Conservation (phyloP, 2,888 invertebrate genomes). For the Drosophila pseudotalamancana region DNA sequence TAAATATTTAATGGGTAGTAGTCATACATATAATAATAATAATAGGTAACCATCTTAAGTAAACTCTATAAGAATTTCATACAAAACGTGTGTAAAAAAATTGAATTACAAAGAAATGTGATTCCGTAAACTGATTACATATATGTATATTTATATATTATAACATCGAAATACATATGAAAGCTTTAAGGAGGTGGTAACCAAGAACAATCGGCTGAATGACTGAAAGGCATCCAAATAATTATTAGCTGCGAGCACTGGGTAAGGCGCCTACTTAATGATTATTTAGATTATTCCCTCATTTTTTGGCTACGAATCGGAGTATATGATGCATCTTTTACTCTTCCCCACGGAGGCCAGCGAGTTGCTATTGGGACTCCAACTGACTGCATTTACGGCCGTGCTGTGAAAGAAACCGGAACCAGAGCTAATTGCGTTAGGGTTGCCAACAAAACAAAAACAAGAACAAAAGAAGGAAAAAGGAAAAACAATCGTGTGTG, state of each 20-base stretch:
- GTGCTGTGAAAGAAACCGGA: slow-evolving; percentile 87
- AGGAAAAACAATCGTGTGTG: slow-evolving; percentile 25
- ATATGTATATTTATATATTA: slow-evolving; percentile 22
- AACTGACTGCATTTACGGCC: slow-evolving; percentile 93
- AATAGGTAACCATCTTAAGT: slow-evolving; percentile 23
- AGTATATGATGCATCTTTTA: slow-evolving; percentile 93
- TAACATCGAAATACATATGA: slow-evolving; percentile 37
- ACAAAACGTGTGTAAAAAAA: slow-evolving; percentile 35
- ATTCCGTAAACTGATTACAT: slow-evolving; percentile 20
- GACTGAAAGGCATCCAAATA: slow-evolving; percentile 7
- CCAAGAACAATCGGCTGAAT: slow-evolving; percentile 14
- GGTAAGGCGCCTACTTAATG: slow-evolving; percentile 6
- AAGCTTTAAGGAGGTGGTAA: slow-evolving; percentile 25
- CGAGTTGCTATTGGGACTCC: slow-evolving; percentile 93
- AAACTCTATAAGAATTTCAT: slow-evolving; percentile 16
- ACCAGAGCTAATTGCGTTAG: slow-evolving; percentile 67
- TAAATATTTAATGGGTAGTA: slow-evolving; percentile 12
- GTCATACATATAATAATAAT: slow-evolving; percentile 9
- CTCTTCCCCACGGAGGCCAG: slow-evolving; percentile 93
- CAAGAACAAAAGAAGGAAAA: slow-evolving; percentile 28
- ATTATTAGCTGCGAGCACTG: background rate
- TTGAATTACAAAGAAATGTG: slow-evolving; percentile 24
- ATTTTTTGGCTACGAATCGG: slow-evolving; percentile 85
- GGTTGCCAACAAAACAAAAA: slow-evolving; percentile 35
- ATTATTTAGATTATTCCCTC: background rate